phyloP scores from a whole-genome alignment of 2,113 vertebrate genomes.

The Amphilophus citrinellus region DNA sequence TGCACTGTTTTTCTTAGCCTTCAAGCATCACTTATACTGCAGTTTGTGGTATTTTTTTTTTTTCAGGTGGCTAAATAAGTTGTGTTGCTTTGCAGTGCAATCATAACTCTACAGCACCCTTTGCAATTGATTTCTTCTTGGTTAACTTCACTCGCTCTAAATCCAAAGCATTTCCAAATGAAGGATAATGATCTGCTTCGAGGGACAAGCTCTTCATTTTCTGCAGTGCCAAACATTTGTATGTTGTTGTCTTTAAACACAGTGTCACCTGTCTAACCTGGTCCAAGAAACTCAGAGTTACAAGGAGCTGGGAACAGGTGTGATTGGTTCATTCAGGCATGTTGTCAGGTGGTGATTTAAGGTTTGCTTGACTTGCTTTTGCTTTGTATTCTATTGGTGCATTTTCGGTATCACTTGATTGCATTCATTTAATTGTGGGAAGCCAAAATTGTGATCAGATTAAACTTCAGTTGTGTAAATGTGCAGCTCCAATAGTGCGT shows the following conservation, averaged over 20 bases:
- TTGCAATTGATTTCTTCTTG: neutral
- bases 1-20: neutral
- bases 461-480: no score
- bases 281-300: neutral
- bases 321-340: neutral
- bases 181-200: neutral
- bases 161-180: constrained; percentile 1
- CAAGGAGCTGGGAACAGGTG: neutral
- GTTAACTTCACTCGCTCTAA: neutral
- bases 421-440: no score
- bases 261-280: neutral
- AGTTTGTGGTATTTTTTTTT: neutral
- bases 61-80: neutral
- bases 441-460: no score
- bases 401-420: no score
- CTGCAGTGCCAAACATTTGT: neutral
- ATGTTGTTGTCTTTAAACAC: neutral
- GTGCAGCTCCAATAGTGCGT: no score
- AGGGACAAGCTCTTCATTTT: neutral
- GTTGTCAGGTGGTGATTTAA: no score
- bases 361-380: no score
- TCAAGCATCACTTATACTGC: neutral
- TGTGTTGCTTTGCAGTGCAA: neutral
- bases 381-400: no score
- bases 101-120: neutral